Percentiles rank a stretch among this genome's conserved stretches.
These are phyloP conservation scores for Stenodera caucasica DNA, from an alignment of 2,888 invertebrate species.

Conservation along the genomic window DNA sequence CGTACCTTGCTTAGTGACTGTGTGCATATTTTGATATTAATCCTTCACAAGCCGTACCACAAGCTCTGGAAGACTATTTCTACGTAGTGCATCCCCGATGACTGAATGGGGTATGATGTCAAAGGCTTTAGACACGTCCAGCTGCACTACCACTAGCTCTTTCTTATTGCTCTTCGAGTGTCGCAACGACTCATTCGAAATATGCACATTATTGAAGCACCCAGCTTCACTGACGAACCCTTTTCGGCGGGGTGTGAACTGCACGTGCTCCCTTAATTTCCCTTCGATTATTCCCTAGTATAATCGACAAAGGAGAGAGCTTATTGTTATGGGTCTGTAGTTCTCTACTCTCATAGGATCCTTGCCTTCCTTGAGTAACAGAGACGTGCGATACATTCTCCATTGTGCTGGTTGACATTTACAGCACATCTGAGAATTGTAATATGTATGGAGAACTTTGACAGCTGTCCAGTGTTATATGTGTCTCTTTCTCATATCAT, in stretches of 20 bases:
- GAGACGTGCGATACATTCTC: constrained; percentile 43
- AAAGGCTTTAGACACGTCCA: constrained; percentile 55
- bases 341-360: constrained; percentile 35
- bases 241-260: constrained; percentile 40
- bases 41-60: constrained; percentile 39
- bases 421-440: constrained; percentile 28
- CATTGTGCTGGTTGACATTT: constrained; percentile 38
- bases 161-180: constrained; percentile 31
- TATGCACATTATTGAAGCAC: constrained; percentile 42
- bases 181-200: constrained; percentile 39
- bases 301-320: constrained; percentile 39
- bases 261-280: constrained; percentile 29
- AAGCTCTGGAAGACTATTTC: constrained; percentile 44
- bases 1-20: constrained; percentile 35
- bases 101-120: constrained; percentile 43
- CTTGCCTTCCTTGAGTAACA: constrained; percentile 45
- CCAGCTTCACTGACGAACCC: constrained; percentile 43
- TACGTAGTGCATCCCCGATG: constrained; percentile 41
- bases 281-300: constrained; percentile 42
- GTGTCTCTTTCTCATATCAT: constrained; percentile 32
- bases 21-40: constrained; percentile 45
- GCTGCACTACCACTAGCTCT: constrained; percentile 48
- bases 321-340: constrained; percentile 45
- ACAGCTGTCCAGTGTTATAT: constrained; percentile 13
- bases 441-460: constrained; percentile 26